Evolutionary conservation across 2,888 invertebrate genomes (phyloP).

Genomic region (Liposcelis brunnea): DNA sequence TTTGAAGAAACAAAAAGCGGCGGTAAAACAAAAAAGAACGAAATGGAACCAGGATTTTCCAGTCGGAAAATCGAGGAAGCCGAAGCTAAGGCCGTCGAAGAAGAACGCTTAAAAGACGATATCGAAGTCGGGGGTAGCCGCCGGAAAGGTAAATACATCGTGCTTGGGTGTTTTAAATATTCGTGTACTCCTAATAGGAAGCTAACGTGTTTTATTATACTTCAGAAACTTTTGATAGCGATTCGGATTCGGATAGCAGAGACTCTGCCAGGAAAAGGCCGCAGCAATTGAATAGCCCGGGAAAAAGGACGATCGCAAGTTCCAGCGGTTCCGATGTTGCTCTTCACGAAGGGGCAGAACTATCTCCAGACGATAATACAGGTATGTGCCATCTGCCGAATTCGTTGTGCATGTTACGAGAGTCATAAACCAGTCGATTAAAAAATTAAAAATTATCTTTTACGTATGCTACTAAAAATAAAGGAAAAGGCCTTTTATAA

Average conservation of each 20-base stretch:
- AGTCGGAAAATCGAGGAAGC: too few relatives aligned
- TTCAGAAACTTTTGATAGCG: slow-evolving; percentile 3
- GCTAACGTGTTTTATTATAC: too few relatives aligned
- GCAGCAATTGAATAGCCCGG: background rate
- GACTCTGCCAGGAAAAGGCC: background rate
- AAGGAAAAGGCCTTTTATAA: too few relatives aligned
- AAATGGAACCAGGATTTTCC: background rate
- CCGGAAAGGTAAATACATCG: too few relatives aligned
- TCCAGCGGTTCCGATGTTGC: slow-evolving; percentile 46
- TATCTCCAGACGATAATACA: slow-evolving; percentile 7
- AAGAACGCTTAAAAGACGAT: background rate
- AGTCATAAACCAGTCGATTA: too few relatives aligned
- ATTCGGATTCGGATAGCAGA: slow-evolving; percentile 1
- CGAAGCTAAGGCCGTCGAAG: too few relatives aligned
- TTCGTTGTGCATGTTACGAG: too few relatives aligned
- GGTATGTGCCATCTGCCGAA: background rate
- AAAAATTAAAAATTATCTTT: too few relatives aligned
- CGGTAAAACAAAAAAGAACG: background rate
- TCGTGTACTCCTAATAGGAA: too few relatives aligned
- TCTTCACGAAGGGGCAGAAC: slow-evolving; percentile 41
- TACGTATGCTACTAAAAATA: too few relatives aligned
- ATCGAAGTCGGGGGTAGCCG: background rate
- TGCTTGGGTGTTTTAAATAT: too few relatives aligned
- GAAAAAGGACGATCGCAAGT: slow-evolving; percentile 31
- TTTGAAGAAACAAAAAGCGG: background rate